A percentile compares a stretch with the other conserved stretches of the same genome.
phyloP scores from a whole-genome alignment of 2,113 vertebrate species.

The Xenopus tropicalis region DNA sequence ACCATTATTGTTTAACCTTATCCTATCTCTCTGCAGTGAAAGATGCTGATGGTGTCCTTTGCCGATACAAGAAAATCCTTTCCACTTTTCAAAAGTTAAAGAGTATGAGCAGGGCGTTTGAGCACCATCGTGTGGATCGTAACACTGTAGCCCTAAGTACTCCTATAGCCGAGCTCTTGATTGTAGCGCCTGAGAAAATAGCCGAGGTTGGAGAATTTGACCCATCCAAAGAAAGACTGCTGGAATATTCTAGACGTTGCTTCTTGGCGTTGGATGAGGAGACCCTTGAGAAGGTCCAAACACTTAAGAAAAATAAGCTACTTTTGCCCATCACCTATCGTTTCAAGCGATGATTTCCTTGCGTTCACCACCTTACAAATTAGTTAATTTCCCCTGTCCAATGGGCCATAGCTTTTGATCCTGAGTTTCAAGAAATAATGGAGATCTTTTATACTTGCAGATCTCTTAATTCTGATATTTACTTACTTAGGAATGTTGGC shows the following conservation, averaged over 20 bases:
- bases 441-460: not conserved
- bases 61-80: conserved; percentile 88
- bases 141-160: conserved; percentile 87
- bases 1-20: not conserved
- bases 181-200: conserved; percentile 84
- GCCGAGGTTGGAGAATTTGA: conserved; percentile 84
- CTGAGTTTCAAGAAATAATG: not conserved
- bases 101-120: conserved; percentile 87
- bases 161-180: conserved; percentile 82
- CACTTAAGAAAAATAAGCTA: conserved; percentile 85
- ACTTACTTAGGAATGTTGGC: not conserved
- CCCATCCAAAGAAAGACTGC: conserved; percentile 81
- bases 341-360: conserved; percentile 66
- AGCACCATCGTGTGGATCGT: conserved; percentile 83
- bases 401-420: conserved; percentile 26
- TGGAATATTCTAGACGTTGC: conserved; percentile 85
- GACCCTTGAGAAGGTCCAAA: conserved; percentile 82
- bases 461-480: not conserved
- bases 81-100: conserved; percentile 84
- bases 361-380: conserved; percentile 58
- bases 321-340: conserved; percentile 86
- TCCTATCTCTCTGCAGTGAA: conserved; percentile 64
- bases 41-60: conserved; percentile 83
- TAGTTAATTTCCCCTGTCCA: conserved; percentile 69
- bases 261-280: conserved; percentile 81